These are phyloP conservation scores for Agraylea sexmaculata DNA, from an alignment of 1,140 invertebrate species.

Conservation along the genomic window DNA sequence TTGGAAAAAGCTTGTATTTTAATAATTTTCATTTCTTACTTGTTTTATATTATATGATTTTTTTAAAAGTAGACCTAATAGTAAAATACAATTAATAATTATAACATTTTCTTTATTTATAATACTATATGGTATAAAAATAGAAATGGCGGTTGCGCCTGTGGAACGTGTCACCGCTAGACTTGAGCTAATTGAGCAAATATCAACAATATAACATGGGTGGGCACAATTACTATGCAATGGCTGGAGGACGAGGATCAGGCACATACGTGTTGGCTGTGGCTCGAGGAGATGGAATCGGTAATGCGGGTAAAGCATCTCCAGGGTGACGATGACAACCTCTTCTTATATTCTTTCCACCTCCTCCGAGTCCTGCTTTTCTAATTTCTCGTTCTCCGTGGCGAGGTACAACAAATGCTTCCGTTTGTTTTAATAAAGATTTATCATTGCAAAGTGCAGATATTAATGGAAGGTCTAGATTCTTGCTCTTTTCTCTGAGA, in stretches of 20 bases:
- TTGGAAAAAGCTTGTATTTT: too few species aligned
- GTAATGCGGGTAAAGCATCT: conserved; percentile 18
- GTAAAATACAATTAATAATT: too few species aligned
- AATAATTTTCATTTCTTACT: too few species aligned
- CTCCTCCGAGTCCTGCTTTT: conserved; percentile 1
- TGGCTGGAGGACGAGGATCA: conserved; percentile 17
- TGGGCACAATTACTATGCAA: conserved; percentile 12
- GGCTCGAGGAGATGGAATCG: conserved; percentile 12
- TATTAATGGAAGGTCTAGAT: conserved; percentile 77
- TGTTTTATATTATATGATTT: too few species aligned
- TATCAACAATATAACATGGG: not conserved
- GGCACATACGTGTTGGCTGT: conserved; percentile 20
- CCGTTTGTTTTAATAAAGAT: conserved; percentile 72
- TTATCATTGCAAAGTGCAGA: conserved; percentile 81
- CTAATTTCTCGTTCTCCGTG: conserved; percentile 21
- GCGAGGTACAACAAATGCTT: conserved; percentile 65
- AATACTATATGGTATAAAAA: too few species aligned
- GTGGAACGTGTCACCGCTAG: too few species aligned
- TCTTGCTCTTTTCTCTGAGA: conserved; percentile 73
- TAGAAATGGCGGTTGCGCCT: too few species aligned
- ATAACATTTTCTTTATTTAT: too few species aligned
- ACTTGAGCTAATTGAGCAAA: conserved; percentile 6
- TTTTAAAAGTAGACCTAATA: too few species aligned
- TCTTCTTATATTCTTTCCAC: conserved; percentile 7
- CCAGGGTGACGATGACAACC: conserved; percentile 19